phyloP scores from a whole-genome alignment of 2,888 invertebrate genomes.

The Linyphia triangularis region DNA sequence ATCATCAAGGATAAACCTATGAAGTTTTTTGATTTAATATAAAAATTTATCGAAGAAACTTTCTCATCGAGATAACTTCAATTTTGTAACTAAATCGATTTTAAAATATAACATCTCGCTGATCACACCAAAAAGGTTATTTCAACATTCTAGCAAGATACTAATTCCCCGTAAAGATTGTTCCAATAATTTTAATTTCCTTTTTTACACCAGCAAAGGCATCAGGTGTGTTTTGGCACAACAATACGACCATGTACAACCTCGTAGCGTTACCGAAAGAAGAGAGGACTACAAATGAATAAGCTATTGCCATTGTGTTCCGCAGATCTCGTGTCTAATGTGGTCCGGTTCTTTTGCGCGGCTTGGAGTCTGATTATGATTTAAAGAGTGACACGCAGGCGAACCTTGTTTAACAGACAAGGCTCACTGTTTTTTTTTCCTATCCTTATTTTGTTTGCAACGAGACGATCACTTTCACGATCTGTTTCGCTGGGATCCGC shows the following conservation, averaged over 20 bases:
- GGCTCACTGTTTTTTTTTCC: background rate
- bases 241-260: too few species aligned
- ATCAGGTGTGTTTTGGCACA: too few species aligned
- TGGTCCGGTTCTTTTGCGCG: conserved; percentile 10
- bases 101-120: too few species aligned
- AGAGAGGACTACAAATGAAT: background rate
- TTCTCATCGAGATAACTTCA: too few species aligned
- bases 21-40: too few species aligned
- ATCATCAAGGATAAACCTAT: too few species aligned
- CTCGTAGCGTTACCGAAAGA: background rate
- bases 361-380: conserved; percentile 37
- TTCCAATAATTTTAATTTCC: background rate
- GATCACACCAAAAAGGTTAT: too few species aligned
- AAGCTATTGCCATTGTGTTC: conserved; percentile 43
- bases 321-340: background rate
- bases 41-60: too few species aligned
- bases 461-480: conserved; percentile 50
- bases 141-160: too few species aligned
- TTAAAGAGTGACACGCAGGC: conserved; percentile 52
- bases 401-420: conserved; percentile 38
- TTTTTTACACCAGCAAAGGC: background rate
- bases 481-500: conserved; percentile 36
- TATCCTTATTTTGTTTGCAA: background rate
- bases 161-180: background rate
- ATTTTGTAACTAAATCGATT: too few species aligned